These are phyloP conservation scores for Orthosia gothica DNA, from an alignment of 2,888 invertebrate genomes.

Conservation along the genomic window DNA sequence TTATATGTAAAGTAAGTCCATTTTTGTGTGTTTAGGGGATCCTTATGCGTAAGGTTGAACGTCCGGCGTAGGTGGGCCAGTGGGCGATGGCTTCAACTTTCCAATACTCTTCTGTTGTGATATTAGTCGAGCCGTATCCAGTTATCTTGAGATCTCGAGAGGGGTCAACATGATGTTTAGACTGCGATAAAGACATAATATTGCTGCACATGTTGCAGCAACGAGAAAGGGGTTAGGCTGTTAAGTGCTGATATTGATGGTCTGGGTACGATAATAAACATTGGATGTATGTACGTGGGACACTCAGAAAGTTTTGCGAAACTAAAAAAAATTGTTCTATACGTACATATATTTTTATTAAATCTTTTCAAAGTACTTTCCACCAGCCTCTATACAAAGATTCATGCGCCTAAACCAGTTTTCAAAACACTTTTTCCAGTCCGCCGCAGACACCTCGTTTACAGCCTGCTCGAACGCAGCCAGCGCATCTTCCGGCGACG, in stretches of 20 bases:
- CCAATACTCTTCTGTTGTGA: slow-evolving; percentile 47
- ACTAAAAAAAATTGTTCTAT: too few species aligned
- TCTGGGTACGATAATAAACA: not conserved
- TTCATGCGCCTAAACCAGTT: too few species aligned
- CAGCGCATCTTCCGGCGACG: too few species aligned
- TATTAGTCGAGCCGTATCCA: slow-evolving; percentile 16
- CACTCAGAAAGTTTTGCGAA: too few species aligned
- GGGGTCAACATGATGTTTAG: slow-evolving; percentile 51
- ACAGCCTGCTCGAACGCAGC: too few species aligned
- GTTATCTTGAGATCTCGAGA: slow-evolving; percentile 41
- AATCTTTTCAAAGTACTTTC: too few species aligned
- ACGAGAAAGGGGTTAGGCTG: not conserved
- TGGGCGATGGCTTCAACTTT: slow-evolving; percentile 59
- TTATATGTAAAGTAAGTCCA: slow-evolving; percentile 3
- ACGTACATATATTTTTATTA: too few species aligned
- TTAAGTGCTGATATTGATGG: not conserved
- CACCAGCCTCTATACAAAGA: too few species aligned
- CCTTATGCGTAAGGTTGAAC: slow-evolving; percentile 53
- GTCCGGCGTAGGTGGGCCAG: slow-evolving; percentile 55
- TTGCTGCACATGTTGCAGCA: slow-evolving; percentile 6
- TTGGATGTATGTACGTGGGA: slow-evolving; percentile 2
- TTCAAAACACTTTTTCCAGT: too few species aligned
- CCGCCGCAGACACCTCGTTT: too few species aligned
- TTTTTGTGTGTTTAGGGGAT: slow-evolving; percentile 54
- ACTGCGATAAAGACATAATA: slow-evolving; percentile 39